Evolutionary conservation across 2,888 invertebrate genomes (phyloP).

Genomic region (Plebejus melissa): DNA sequence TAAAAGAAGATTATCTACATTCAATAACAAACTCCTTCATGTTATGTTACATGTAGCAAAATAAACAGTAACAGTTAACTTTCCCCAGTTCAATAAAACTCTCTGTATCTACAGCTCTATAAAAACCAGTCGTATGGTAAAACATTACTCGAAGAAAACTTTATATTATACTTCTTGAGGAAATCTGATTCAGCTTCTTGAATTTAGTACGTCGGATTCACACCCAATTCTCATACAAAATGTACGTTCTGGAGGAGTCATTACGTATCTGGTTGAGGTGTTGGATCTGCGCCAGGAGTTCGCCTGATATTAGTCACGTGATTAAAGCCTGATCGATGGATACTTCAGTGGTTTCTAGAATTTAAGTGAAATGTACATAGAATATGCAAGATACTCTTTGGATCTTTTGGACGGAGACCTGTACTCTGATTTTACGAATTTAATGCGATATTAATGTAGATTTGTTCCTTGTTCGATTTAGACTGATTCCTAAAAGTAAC

Average conservation of each 20-base stretch:
- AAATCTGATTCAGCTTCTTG: not conserved
- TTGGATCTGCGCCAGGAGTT: not conserved
- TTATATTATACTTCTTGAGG: not conserved
- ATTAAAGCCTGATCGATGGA: slow-evolving; percentile 14
- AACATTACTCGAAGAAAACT: not conserved
- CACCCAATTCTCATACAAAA: slow-evolving; percentile 13
- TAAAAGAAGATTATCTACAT: too few relatives aligned
- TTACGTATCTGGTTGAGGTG: slow-evolving; percentile 3
- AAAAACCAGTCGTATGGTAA: not conserved
- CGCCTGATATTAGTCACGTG: slow-evolving; percentile 10
- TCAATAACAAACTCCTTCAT: not conserved
- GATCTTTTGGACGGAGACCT: not conserved
- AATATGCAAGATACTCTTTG: not conserved
- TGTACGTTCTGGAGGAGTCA: not conserved
- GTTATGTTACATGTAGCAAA: too few relatives aligned
- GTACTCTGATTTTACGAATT: too few relatives aligned
- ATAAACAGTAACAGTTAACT: too few relatives aligned
- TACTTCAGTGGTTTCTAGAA: not conserved
- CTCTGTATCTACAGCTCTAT: too few relatives aligned
- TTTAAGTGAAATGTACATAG: not conserved
- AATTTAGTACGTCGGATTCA: not conserved
- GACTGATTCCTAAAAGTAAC: too few relatives aligned
- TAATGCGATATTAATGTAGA: too few relatives aligned
- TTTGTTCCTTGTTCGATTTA: too few relatives aligned
- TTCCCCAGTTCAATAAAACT: too few relatives aligned